Percentiles rank a stretch among this genome's conserved stretches.
Conservation (phyloP, 2,888 invertebrate species). For the Hylaea fasciaria region DNA sequence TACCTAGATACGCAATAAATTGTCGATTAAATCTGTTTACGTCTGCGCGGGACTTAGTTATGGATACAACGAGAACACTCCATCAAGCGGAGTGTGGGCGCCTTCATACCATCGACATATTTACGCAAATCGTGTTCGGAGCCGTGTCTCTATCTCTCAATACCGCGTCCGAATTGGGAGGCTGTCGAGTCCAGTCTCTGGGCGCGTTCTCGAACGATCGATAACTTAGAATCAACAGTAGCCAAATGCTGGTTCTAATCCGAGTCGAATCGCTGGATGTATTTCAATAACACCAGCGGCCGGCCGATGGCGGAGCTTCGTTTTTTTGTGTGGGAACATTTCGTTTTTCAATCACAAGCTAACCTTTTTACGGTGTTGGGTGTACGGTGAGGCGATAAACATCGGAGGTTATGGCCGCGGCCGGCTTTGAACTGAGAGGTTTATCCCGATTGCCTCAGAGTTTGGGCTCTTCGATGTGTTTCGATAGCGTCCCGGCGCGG, state of each 20-base stretch:
- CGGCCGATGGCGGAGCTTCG: conserved; percentile 45
- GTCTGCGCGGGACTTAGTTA: conserved; percentile 56
- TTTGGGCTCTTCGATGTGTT: conserved; percentile 22
- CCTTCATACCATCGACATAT: conserved; percentile 49
- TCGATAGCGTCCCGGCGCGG: conserved; percentile 16
- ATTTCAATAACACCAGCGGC: conserved; percentile 73
- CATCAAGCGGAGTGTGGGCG: conserved; percentile 46
- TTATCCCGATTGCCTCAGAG: conserved; percentile 62
- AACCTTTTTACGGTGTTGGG: conserved; percentile 71
- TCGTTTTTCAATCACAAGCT: conserved; percentile 76
- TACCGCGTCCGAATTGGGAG: conserved; percentile 40
- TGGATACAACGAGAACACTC: conserved; percentile 47
- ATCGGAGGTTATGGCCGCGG: conserved; percentile 79
- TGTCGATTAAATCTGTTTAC: conserved; percentile 60
- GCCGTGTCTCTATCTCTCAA: conserved; percentile 55
- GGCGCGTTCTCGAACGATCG: conserved; percentile 54
- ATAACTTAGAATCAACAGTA: conserved; percentile 80
- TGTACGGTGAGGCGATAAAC: conserved; percentile 74
- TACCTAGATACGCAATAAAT: conserved; percentile 60
- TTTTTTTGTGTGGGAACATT: conserved; percentile 75
- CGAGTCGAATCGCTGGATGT: conserved; percentile 74
- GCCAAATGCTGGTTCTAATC: conserved; percentile 76
- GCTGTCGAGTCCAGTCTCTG: conserved; percentile 11
- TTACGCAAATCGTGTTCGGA: conserved; percentile 70
- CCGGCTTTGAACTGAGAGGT: conserved; percentile 69